Evolutionary conservation across 2,888 invertebrate genomes (phyloP), one percentile per base, ranked within the genome.

Genomic region (Xestia sexstrigata): DNA sequence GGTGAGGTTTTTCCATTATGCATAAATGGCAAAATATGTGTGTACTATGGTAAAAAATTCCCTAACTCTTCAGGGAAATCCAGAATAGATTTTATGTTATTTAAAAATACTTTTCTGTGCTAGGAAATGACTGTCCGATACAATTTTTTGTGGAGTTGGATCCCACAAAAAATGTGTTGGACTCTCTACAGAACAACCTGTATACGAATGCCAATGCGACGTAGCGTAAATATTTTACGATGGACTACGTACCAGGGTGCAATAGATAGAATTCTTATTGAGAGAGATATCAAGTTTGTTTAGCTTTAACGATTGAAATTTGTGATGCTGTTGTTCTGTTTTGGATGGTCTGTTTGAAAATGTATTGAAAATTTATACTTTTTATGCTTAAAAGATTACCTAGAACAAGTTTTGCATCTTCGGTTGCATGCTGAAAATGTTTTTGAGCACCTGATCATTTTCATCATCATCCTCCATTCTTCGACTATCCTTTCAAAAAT

Each of bases 221-320:
- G 78, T 79, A 74, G 55, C 72, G 75, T 80, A 78, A 86, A 86
- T 80, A 86, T 84, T 86, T 77, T 84, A 86, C 65, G 86, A 86
- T 78, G 60, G 45, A 70, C 69, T 70, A 45, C 62, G 39, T 76
- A 72, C 65, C 67, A 72, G 58, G 42, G 26, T 79, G 71, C 84
- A 79, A 78, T 75, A 70, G 72, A 84, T 79, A 35, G 84, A 75
- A 78, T 78, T 84, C 63, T 63, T 84, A 69, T 81, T 65, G 78
- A 55, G 30, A 35, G 9, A 7, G 8, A 60, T 78, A 81, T 35
- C 70, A 63, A 73, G 70, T 83, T 81, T 81, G 66, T 63, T 74
- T 70, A 77, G 74, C 69, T 63, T 66, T 77, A 79, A 77, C 58
- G 23, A 26, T 49, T 74, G 17, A 62, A 72, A 66, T 83, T 82